phyloP scores from a whole-genome alignment of 2,113 vertebrate species.

The Malurus alboscapulatus region DNA sequence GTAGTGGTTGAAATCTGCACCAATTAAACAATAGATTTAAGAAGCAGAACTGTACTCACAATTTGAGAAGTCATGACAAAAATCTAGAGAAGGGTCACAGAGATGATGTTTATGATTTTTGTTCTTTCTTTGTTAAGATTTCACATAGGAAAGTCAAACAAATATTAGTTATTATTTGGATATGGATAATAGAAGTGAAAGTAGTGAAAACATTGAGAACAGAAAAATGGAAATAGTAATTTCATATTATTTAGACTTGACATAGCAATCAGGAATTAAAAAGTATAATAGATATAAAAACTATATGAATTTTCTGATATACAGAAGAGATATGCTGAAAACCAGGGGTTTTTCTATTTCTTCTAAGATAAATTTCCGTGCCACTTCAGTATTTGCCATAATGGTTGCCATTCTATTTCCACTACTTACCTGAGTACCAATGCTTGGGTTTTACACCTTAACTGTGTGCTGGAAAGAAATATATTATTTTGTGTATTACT shows the following conservation, averaged over 20 bases:
- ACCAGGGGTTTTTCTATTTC: not conserved
- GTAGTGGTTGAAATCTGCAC: not conserved
- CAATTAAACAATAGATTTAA: not conserved
- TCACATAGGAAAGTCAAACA: constrained; percentile 34
- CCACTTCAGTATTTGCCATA: not conserved
- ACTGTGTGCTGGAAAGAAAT: not conserved
- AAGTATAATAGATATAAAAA: not conserved
- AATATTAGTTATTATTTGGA: constrained; percentile 58
- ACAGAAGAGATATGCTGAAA: not conserved
- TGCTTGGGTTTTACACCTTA: not conserved
- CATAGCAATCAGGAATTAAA: not conserved
- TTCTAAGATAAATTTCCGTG: not conserved
- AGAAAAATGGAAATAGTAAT: constrained; percentile 18
- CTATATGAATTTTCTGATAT: not conserved
- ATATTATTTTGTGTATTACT: not conserved
- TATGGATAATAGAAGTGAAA: constrained; percentile 54
- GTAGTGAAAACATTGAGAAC: constrained; percentile 10
- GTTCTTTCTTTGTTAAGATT: constrained; percentile 29
- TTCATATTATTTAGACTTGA: constrained; percentile 43
- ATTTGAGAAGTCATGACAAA: not conserved
- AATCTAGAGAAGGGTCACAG: not conserved
- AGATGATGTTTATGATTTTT: not conserved
- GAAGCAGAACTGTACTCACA: not conserved
- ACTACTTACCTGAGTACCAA: not conserved
- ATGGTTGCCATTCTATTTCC: not conserved